phyloP scores from a whole-genome alignment of 2,888 invertebrate species.

The Saturnia japonica region DNA sequence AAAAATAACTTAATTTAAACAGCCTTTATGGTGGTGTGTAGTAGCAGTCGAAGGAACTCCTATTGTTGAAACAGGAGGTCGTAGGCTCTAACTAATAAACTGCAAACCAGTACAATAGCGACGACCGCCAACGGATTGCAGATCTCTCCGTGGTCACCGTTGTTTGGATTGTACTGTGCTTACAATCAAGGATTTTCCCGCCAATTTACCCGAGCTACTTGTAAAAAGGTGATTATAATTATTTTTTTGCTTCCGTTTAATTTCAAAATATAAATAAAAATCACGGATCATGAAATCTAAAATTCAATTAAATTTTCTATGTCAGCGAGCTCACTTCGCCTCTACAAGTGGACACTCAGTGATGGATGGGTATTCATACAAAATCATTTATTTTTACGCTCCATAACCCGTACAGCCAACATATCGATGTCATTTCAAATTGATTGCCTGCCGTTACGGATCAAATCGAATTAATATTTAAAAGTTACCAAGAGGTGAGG shows the following conservation, averaged over 20 bases:
- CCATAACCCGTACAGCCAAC: slow-evolving; percentile 50
- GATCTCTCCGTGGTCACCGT: no score
- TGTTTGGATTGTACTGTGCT: no score
- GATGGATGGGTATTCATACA: slow-evolving; percentile 64
- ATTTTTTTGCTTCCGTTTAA: neutral
- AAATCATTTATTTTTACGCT: slow-evolving; percentile 50
- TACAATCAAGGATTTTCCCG: no score
- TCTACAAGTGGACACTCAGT: slow-evolving; percentile 48
- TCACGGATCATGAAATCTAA: slow-evolving; percentile 46
- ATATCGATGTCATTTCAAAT: slow-evolving; percentile 59
- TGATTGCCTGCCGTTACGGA: slow-evolving; percentile 56
- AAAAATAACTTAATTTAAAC: no score
- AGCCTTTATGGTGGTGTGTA: no score
- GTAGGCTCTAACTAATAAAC: no score
- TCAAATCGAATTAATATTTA: slow-evolving; percentile 34
- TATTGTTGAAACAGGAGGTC: no score
- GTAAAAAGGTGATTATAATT: no score
- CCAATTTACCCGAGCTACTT: no score
- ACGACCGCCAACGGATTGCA: no score
- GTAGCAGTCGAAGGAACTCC: no score
- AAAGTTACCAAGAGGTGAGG: slow-evolving; percentile 12
- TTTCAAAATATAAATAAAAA: neutral
- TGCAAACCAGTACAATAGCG: no score
- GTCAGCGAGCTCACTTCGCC: slow-evolving; percentile 55
- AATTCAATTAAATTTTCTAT: slow-evolving; percentile 63